phyloP scores from a whole-genome alignment of 1,140 invertebrate species.

The Varroa destructor region DNA sequence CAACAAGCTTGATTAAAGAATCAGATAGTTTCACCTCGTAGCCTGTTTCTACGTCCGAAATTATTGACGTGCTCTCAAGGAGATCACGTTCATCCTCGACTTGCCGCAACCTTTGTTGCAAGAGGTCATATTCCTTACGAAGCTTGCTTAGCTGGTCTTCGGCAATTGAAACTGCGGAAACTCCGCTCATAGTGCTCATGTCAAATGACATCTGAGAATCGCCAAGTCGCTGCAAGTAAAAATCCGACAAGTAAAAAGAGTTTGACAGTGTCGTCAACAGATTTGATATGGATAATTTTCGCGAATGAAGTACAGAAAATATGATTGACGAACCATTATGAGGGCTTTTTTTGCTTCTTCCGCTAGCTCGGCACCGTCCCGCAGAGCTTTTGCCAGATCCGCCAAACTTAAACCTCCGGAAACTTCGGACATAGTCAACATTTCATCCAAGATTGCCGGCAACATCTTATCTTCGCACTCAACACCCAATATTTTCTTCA shows the following conservation, averaged over 20 bases:
- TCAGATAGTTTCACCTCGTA: slow-evolving; percentile 13
- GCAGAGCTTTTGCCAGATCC: slow-evolving; percentile 13
- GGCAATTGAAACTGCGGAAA: not conserved
- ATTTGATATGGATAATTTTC: not conserved
- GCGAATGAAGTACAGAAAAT: not conserved
- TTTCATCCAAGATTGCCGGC: not conserved
- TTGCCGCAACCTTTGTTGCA: not conserved
- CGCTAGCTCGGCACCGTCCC: slow-evolving; percentile 6
- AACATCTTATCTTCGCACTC: not conserved
- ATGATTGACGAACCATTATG: not conserved
- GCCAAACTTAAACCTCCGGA: slow-evolving; percentile 1
- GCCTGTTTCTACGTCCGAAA: not conserved
- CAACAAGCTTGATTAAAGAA: slow-evolving; percentile 8
- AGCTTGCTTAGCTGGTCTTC: slow-evolving; percentile 2
- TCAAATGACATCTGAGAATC: slow-evolving; percentile 16
- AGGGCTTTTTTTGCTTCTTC: slow-evolving; percentile 9
- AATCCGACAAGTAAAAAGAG: not conserved
- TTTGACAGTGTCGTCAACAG: not conserved
- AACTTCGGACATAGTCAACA: not conserved
- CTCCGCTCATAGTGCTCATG: slow-evolving; percentile 9
- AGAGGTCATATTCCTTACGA: not conserved
- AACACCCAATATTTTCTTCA: not conserved
- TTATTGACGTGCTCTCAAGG: not conserved
- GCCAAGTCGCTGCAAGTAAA: not conserved
- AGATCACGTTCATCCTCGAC: not conserved